Base-by-base conservation (phyloP, 2,797 vertebrate species). In the Xenopus petersii region DNA sequence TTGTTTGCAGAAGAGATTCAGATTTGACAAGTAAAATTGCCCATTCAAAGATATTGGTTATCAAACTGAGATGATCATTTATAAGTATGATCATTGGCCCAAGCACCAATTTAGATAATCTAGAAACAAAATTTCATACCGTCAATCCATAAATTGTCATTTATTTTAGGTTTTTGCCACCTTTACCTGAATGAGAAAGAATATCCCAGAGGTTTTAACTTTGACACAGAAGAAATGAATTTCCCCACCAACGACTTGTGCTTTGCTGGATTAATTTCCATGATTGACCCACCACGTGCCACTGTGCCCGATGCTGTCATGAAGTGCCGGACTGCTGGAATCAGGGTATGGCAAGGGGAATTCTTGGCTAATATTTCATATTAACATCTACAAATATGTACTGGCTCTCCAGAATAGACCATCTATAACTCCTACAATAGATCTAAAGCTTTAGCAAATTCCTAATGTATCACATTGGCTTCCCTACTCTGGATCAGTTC, bases 231-330 rank as follows among this genome's bases (percentile, higher is more conserved):
- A 10, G 92, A 91, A 56, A 93, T 93, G 89, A 94, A 95, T 80
- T 95, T 95, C 82, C 85, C 92, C 73, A 93, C 89, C 0, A 89
- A 89, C 0, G 89, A 85, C 5, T 81, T 95, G 70, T 95, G 94
- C 81, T 95, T 95, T 24, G 89, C 92, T 0, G 94, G 94, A 54
- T 89, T 95, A 0, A 92, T 95, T 71, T 93, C 94, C 54, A 95
- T 95, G 94, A 95, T 95, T 13, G 94, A 95, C 79, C 94, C 94
- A 0, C 94, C 94, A 0, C 86, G 94, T 73, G 94, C 94, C 75
- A 94, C 94, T 0, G 94, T 95, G 4, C 94, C 94, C 0, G 93
- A 94, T 0, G 94, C 94, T 0, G 94, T 95, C 73, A 93, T 93
- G 89, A 95, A 94, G 80, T 95, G 94, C 61, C 89, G 94, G 30